Base-by-base conservation (phyloP, 2,797 vertebrate species). In the Tragopan temminckii region DNA sequence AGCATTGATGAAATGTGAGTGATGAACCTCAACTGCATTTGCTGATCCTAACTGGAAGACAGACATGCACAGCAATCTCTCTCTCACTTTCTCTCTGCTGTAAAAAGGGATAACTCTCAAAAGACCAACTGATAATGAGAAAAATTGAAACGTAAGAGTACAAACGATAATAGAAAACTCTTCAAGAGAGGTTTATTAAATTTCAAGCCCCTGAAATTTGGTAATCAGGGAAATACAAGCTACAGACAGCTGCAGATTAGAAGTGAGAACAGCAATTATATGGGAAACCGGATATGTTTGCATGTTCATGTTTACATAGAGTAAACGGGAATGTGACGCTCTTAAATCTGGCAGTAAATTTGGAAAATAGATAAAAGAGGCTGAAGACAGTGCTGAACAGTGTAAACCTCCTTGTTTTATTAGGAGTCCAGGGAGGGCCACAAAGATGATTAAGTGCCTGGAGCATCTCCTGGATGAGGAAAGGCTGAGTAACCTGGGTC, bases 51-150 rank as follows among this genome's bases (percentile, higher is more conserved):
- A 74, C 33, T 64, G 75, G 53, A 67, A 92, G 58, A 57, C 36
- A 67, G 43, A 42, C 29, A n/a, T 17, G 74, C 63, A 40, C 52
- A 89, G 64, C 25, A 70, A 42, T 74, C 63, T 86, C 38, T 46
- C 48, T 70, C 46, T 77, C 1, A 1, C 33, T 89, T 74, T 38
- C 27, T 90, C n/a, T 84, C 21, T 74, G 27, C 69, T 91, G 55
- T 86, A 33, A 81, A 88, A 80, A 85, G 48, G 35, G 42, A 48
- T 84, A 62, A 80, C 88, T 94, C 69, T 94, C 76, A 77, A 82
- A 96, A 85, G 90, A 72, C 43, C 85, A 83, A 68, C 79, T 64
- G 36, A 50, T 90, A 90, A 90, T 82, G 72, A 91, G 72, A 92
- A 88, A 89, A 75, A 83, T 14, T 85, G 81, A 83, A 92, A 69